Base-by-base conservation (phyloP, 2,797 vertebrate genomes). In the Chloroceryle amazona region DNA sequence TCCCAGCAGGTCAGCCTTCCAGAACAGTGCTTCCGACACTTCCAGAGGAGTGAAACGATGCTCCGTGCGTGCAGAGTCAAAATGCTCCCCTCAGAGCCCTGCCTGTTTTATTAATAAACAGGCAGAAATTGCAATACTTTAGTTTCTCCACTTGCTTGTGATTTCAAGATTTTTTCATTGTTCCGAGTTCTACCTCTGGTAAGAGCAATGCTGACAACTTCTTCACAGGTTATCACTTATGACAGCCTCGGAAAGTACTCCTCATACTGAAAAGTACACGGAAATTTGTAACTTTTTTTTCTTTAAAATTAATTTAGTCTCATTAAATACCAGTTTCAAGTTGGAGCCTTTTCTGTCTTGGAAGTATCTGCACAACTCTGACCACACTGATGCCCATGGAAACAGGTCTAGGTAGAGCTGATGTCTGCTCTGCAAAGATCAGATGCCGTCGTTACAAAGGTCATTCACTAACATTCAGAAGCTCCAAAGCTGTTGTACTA, bases 331-430 rank as follows among this genome's bases (percentile, higher is more conserved):
- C 31, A 44, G 6, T 31, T 70, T 78, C 70, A 37, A 83, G 7
- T 46, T 52, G 8, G 0, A 67, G 17, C 13, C 23, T 63, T 39
- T 37, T 44, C 22, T 54, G 26, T n/a, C n/a, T 72, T 39, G 25
- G 20, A 52, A 70, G 22, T 29, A 52, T 28, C 13, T 49, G 20
- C 28, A 20, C 31, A 46, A 44, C 14, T n/a, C 65, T 39, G 17
- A 42, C 18, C 35, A 52, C 19, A 35, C 1, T 62, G 21, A 44
- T 47, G 29, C 9, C 22, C 3, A 4, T 0, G 8, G 65, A 41
- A 71, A 20, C 20, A 23, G 22, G 26, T 13, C 39, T 7, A 1
- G 0, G 2, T 1, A 9, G 25, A 86, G 37, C 29, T n/a, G 60
- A 81, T 17, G 26, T 42, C 39, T 18, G 16, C 14, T 39, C 46